Base-by-base conservation (phyloP, 2,113 vertebrate species). In the Pelvicachromis taeniatus region DNA sequence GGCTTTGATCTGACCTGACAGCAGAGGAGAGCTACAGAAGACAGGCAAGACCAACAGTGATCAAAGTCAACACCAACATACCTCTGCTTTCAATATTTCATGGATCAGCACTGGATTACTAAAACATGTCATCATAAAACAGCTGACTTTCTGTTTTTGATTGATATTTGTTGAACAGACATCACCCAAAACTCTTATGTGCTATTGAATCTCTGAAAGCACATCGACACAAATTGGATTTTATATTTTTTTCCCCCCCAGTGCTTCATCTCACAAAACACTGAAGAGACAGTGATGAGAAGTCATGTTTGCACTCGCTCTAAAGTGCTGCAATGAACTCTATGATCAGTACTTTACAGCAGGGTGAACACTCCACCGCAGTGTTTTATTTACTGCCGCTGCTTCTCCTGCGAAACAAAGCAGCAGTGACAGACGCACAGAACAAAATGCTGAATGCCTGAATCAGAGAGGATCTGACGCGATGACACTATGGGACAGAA, bases 31-130 rank as follows among this genome's bases (percentile, higher is more conserved):
- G 84, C 83, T 80, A 45, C 50, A 80, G 84, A 89, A 93, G 90
- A 91, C 90, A 86, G 90, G 87, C 91, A 83, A 85, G 93, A 83
- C 91, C 61, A 55, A 77, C 86, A 55, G 77, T 85, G 94, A 96
- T 95, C 95, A 96, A 95, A 96, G 95, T 91, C 92, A 92, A 95
- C 90, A 93, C 90, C 92, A 94, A 93, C 94, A 94, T 85, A 92
- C 91, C 93, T 93, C 84, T 79, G 80, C 79, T 78, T 91, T 96
- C 84, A 96, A 95, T 95, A 93, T 95, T 96, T 95, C 88, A 96
- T 90, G 40, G 59, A 59, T 81, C 85, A 65, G 83, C 61, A 19
- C 83, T 73, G 83, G 77, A 93, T 91, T 89, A 92, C 89, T 88
- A 83, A 90, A 92, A 92, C 87, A 91, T 90, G 90, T 80, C 91